These are phyloP conservation scores for Oasisia sp. DNA, from an alignment of 2,888 invertebrate genomes.

Conservation along the genomic window DNA sequence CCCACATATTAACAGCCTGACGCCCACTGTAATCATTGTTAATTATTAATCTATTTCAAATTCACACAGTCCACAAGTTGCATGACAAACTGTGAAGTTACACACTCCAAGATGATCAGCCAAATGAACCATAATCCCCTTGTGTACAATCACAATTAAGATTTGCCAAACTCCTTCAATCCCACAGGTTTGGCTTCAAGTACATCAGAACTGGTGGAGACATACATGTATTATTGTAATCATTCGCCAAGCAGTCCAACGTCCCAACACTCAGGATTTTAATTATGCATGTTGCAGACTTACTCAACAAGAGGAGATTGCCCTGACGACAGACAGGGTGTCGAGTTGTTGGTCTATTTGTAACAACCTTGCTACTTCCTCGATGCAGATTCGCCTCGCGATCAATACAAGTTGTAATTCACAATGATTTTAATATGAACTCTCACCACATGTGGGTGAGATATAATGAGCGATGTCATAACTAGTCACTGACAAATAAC, in stretches of 20 bases:
- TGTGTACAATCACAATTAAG: neutral
- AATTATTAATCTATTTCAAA: neutral
- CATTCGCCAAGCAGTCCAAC: neutral
- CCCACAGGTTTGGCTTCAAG: neutral
- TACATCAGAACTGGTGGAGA: neutral
- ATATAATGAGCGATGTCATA: neutral
- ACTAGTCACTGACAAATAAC: neutral
- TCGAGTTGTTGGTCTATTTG: neutral
- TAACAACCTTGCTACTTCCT: neutral
- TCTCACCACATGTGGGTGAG: neutral
- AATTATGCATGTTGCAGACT: neutral
- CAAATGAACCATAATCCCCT: neutral
- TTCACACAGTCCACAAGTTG: neutral
- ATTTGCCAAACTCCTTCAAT: neutral
- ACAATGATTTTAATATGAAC: neutral
- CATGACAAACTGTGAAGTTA: constrained; percentile 2
- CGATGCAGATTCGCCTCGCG: neutral
- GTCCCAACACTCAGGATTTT: neutral
- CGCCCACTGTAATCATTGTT: neutral
- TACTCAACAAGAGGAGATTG: neutral
- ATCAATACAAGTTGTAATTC: neutral
- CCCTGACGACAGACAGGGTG: neutral
- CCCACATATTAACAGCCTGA: neutral
- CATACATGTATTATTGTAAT: neutral
- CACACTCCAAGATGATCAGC: neutral